phyloP scores from a whole-genome alignment of 2,888 invertebrate species.

The Pasiphila rectangulata region DNA sequence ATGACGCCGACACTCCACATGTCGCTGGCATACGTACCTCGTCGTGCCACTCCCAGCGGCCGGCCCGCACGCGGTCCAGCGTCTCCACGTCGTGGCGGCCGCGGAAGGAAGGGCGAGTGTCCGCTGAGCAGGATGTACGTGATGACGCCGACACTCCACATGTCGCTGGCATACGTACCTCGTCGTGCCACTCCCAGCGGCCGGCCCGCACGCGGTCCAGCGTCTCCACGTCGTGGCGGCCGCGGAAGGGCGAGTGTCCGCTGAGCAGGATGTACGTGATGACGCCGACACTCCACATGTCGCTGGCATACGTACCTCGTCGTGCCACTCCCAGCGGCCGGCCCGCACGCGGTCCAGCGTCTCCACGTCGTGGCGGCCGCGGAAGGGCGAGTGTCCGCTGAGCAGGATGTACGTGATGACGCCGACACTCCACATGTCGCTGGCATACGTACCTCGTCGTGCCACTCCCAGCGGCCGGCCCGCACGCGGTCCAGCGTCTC shows the following conservation, averaged over 20 bases:
- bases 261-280: conserved; percentile 93
- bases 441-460: conserved; percentile 80
- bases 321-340: conserved; percentile 87
- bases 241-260: conserved; percentile 95
- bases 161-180: conserved; percentile 85
- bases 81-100: conserved; percentile 94
- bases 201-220: conserved; percentile 84
- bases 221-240: conserved; percentile 92
- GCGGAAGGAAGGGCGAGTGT: conserved; percentile 94
- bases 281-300: conserved; percentile 96
- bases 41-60: conserved; percentile 87
- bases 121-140: conserved; percentile 94
- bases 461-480: conserved; percentile 87
- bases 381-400: conserved; percentile 95
- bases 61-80: conserved; percentile 83
- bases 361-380: conserved; percentile 91
- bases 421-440: conserved; percentile 97
- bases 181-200: conserved; percentile 87
- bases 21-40: conserved; percentile 84
- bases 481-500: conserved; percentile 89
- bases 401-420: conserved; percentile 93
- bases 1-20: conserved; percentile 97
- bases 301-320: conserved; percentile 83
- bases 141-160: conserved; percentile 96
- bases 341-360: conserved; percentile 86